phyloP scores from a whole-genome alignment of 35 echinoderm and acorn worm genomes.

The Eucidaris tribuloides region DNA sequence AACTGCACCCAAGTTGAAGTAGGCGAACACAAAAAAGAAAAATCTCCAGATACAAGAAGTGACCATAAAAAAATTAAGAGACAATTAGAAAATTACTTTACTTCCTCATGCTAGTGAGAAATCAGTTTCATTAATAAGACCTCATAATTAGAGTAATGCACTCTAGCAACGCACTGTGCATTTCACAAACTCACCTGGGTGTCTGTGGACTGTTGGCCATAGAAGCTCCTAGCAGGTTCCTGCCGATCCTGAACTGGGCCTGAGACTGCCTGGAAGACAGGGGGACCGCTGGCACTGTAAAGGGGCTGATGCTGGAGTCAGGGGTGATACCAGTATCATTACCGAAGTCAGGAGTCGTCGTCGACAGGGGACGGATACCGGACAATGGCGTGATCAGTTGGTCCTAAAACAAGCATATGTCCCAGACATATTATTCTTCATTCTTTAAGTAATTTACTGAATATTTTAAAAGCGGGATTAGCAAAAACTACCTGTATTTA shows the following conservation, averaged over 20 bases:
- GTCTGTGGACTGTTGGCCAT: constrained; percentile 43
- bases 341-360: constrained; percentile 54
- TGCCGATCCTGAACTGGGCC: neutral
- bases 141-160: neutral
- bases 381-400: constrained; percentile 43
- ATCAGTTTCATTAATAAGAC: too few species aligned
- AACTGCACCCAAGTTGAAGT: too few species aligned
- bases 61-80: too few species aligned
- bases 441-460: too few species aligned
- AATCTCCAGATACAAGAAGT: too few species aligned
- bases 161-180: neutral
- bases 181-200: constrained; percentile 18
- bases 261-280: constrained; percentile 52
- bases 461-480: too few species aligned
- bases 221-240: constrained; percentile 24
- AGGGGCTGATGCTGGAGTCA: constrained; percentile 49
- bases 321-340: constrained; percentile 49
- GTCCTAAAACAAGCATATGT: too few species aligned
- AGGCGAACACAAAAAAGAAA: too few species aligned
- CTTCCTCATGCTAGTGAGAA: too few species aligned
- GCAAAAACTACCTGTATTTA: too few species aligned
- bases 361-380: constrained; percentile 68
- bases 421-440: too few species aligned
- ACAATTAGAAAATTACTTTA: too few species aligned
- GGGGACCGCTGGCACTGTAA: constrained; percentile 54